phyloP scores from a whole-genome alignment of 2,888 invertebrate genomes.

The Chrysodeixis includens region DNA sequence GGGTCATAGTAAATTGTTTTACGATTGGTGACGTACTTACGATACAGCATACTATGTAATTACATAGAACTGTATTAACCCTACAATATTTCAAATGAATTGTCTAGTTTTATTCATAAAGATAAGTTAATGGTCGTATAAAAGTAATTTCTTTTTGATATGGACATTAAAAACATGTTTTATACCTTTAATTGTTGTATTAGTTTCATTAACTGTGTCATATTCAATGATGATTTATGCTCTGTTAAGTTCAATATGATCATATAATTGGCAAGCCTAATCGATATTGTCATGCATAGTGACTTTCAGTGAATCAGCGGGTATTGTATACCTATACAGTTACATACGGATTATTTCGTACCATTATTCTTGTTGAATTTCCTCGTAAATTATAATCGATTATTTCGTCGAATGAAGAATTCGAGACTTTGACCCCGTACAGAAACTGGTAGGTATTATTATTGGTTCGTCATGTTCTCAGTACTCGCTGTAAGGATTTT shows the following conservation, averaged over 20 bases:
- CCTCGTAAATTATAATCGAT: neutral
- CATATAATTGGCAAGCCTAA: slow-evolving; percentile 15
- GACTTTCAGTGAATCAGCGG: slow-evolving; percentile 10
- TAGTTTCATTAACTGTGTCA: slow-evolving; percentile 24
- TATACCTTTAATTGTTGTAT: slow-evolving; percentile 14
- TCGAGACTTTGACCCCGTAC: slow-evolving; percentile 26
- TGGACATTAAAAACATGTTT: slow-evolving; percentile 30
- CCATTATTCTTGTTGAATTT: slow-evolving; percentile 16
- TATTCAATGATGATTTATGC: slow-evolving; percentile 14
- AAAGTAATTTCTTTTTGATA: slow-evolving; percentile 15
- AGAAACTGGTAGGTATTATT: neutral
- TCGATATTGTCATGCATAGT: slow-evolving; percentile 7
- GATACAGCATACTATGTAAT: slow-evolving; percentile 40
- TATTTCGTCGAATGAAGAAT: neutral
- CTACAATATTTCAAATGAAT: slow-evolving; percentile 34
- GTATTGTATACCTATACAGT: too few species aligned
- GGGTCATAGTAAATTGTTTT: slow-evolving; percentile 61
- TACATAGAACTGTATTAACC: slow-evolving; percentile 33
- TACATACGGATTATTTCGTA: slow-evolving; percentile 6
- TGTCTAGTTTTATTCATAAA: slow-evolving; percentile 26
- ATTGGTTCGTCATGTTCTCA: slow-evolving; percentile 11
- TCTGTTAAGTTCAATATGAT: slow-evolving; percentile 9
- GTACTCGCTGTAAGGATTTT: slow-evolving; percentile 10
- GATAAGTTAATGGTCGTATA: slow-evolving; percentile 33
- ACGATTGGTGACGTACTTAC: slow-evolving; percentile 39